phyloP scores from a whole-genome alignment of 2,113 vertebrate genomes.

The Thryonomys swinderianus region DNA sequence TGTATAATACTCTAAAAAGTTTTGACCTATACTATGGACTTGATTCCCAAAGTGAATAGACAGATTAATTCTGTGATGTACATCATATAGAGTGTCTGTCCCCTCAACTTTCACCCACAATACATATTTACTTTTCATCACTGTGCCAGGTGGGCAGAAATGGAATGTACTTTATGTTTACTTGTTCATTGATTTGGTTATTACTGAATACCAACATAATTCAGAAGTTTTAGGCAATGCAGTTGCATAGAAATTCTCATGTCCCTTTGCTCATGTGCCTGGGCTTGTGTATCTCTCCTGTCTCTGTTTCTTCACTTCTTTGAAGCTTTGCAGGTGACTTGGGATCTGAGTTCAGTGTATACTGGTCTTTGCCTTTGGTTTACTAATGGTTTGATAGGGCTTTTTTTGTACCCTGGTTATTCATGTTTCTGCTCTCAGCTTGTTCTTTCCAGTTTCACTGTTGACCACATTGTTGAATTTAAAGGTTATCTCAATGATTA shows the following conservation, averaged over 20 bases:
- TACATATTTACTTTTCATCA: background rate
- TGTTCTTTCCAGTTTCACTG: background rate
- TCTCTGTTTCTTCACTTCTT: background rate
- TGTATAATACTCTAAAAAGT: background rate
- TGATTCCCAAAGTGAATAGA: background rate
- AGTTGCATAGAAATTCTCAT: background rate
- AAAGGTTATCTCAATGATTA: background rate
- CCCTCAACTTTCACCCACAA: background rate
- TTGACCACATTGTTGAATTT: background rate
- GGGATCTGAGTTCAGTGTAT: background rate
- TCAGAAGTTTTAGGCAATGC: background rate
- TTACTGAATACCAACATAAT: background rate
- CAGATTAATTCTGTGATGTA: background rate
- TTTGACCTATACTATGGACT: background rate
- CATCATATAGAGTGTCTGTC: background rate
- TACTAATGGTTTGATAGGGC: background rate
- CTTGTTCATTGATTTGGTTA: background rate
- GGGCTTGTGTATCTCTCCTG: background rate
- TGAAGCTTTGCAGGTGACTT: background rate
- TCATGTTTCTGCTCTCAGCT: background rate
- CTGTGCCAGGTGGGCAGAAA: background rate
- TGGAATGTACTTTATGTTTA: background rate
- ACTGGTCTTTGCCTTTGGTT: background rate
- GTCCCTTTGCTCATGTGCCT: background rate
- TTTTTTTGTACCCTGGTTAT: background rate